Evolutionary conservation across 1,140 invertebrate genomes (phyloP), one percentile per base, ranked within the genome.

Genomic region (Hylaeus volcanicus): DNA sequence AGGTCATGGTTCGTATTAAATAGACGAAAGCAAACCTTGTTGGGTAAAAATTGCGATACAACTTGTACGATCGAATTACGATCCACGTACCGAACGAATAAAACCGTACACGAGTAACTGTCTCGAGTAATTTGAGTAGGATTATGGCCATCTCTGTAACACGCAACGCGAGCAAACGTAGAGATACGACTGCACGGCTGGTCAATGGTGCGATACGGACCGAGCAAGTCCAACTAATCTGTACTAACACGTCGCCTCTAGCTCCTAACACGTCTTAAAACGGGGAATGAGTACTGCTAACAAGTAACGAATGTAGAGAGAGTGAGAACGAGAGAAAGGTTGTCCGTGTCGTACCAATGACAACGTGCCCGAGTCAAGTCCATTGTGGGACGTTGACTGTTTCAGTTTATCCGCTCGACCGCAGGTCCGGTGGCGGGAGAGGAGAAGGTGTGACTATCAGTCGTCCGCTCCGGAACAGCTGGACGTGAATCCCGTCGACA

Each of bases 381-480:
- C 90, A 92, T 91, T 89, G 83, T 92, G 88, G 90, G 88, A 88
- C 91, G 84, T 92, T 92, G 91, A 92, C 90, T 93, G 92, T 93
- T 93, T 91, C 94, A 95, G 94, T 95, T 94, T 92, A 93, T 95
- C 88, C 93, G 94, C 83, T 94, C 92, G 86, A 92, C 92, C 86
- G 92, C 93, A 91, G 94, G 93, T 91, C 91, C 94, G 91, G 91
- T 93, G 88, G 93, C 92, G 75, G 93, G 93, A 87, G 94, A 95
- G 90, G 94, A 95, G 89, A 94, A 94, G 91, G 94, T 95, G 92
- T 94, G 94, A 94, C 94, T 95, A 91, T 91, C 93, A 93, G 90
- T 89, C 88, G 88, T 92, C 93, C 85, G 89, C 87, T 43, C 14
- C 5, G 75, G 84, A 88, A 58, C 83, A 84, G 71, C 69, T 41